Evolutionary conservation across 2,797 vertebrate genomes (phyloP).

Genomic region (Lepus oiostolus): DNA sequence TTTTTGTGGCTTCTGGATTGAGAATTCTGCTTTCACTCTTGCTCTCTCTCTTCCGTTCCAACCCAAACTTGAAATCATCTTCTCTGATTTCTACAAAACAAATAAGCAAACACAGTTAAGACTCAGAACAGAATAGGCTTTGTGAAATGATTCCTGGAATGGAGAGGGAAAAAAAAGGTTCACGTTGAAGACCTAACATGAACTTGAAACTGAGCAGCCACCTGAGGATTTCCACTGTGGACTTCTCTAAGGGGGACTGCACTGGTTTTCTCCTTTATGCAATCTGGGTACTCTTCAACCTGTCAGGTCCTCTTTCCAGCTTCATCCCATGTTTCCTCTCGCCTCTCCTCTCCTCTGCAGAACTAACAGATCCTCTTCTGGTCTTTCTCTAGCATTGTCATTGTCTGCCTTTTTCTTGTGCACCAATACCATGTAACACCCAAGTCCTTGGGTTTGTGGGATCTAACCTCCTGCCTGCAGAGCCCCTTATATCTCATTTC

Average conservation of each 20-base stretch:
- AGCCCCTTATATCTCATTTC: background rate
- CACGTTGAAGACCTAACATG: background rate
- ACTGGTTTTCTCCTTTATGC: background rate
- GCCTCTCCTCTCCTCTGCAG: background rate
- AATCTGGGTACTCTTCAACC: background rate
- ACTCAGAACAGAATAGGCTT: background rate
- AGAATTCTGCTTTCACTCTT: background rate
- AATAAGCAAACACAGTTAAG: background rate
- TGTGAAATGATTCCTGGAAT: background rate
- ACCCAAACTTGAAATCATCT: slow-evolving; percentile 1
- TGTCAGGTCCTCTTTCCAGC: background rate
- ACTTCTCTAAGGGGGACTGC: background rate
- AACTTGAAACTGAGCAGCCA: slow-evolving; percentile 27
- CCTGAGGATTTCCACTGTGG: background rate
- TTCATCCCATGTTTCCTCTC: background rate
- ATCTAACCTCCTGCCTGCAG: background rate
- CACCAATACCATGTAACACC: background rate
- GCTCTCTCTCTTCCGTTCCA: background rate
- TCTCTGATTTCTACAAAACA: slow-evolving; percentile 20
- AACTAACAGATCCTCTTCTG: background rate
- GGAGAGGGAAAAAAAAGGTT: background rate
- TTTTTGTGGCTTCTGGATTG: background rate
- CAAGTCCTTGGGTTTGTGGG: background rate
- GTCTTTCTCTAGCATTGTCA: background rate
- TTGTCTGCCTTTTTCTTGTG: background rate